Base-by-base conservation (phyloP, 1,140 invertebrate genomes). In the Bombyx mandarina region DNA sequence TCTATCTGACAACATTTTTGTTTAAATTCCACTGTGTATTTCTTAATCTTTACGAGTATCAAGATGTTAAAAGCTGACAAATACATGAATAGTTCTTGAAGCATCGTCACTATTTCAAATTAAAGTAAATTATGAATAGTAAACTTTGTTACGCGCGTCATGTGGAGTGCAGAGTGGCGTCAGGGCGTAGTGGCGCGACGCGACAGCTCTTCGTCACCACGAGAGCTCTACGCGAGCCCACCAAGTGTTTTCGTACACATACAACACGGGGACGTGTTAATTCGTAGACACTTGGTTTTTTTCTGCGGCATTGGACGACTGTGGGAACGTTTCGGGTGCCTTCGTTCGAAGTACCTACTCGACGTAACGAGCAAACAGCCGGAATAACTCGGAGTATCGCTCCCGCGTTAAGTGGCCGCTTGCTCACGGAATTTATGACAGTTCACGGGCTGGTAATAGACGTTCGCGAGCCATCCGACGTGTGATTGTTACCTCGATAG, bases 201-300 rank as follows among this genome's bases (percentile, higher is more conserved):
- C 69, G 80, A 79, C 81, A 84, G 76, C 82, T 70, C 82, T 83
- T 67, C 71, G 77, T 85, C 83, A 84, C 69, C 65, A 76, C 65
- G 70, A 85, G 83, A 60, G 80, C 82, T 67, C 80, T 83, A 71
- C 61, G 74, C 69, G 61, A 58, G 71, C 66, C 70, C 67, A 66
- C 69, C 71, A 75, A 86, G 77, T 85, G 84, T 84, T 87, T 85
- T 85, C 77, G 73, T 87, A 87, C 78, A 85, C 75, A 79, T 74
- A 79, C 77, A 79, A 73, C 69, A 77, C 70, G 61, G 72, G 67
- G 81, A 87, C 81, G 82, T 87, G 84, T 87, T 87, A 87, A 87
- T 87, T 87, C 80, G 72, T 85, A 84, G 84, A 82, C 73, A 84
- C 77, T 79, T 74, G 71, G 77, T 79, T 77, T 71, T 85, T 86